Base-by-base conservation (phyloP, 2,888 invertebrate species). In the Megamerina dolium region DNA sequence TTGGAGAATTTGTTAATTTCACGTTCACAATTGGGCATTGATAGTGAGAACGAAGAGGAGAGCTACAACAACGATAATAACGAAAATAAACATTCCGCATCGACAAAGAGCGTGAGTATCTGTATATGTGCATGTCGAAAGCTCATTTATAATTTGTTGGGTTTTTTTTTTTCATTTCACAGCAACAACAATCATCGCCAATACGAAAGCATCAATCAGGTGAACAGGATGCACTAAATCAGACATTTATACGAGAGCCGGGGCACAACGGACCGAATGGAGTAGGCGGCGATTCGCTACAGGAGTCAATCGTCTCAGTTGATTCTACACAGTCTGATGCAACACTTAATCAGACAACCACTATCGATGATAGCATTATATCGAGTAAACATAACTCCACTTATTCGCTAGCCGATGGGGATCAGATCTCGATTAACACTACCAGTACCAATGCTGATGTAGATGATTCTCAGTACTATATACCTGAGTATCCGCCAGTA, bases 401-500 rank as follows among this genome's bases (percentile, higher is more conserved):
- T n/a, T 68, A 68, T 46, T 71, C 72, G 2, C 50, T 70, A 45
- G 71, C 72, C n/a, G 74, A 74, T 43, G 67, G 67, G 19, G 75
- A 75, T 41, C 68, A 68, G 46, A 54, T 61, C 36, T 52, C 55
- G 26, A 43, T 45, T 32, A 52, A 52, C 20, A 55, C 62, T 13
- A 66, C 59, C 39, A 66, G 64, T 1, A 64, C 63, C 38, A 58
- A 57, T 27, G 50, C 48, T 14, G 68, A 69, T 43, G 57, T 68
- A 43, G 71, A 72, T 53, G 72, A 72, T 19, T 69, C 64, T n/a
- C 70, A 71, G 52, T 71, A 58, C 49, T 71, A 70, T 45, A 72
- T 71, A 51, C 72, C 72, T 3, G 71, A 75, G 50, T 85, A 80
- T 68, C 79, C 82, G 48, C 84, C 85, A 43, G 77, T 77, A 32